Evolutionary conservation across 2,113 vertebrate species (phyloP).

Genomic region (Canis aureus): DNA sequence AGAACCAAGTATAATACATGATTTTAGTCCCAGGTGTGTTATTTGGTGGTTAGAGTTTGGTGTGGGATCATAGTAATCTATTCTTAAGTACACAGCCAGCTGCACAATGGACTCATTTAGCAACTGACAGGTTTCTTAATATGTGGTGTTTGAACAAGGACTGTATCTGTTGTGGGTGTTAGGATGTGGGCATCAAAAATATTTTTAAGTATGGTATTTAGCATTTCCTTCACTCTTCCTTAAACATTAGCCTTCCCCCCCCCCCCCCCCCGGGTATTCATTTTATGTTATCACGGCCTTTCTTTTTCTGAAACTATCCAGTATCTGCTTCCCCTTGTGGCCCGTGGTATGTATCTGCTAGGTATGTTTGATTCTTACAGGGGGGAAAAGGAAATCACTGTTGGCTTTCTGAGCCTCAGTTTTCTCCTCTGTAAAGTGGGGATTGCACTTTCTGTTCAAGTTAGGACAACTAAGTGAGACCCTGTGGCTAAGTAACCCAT

Average conservation of each 20-base stretch:
- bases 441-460: neutral
- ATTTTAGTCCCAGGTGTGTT: conserved; percentile 74
- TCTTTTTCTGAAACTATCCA: neutral
- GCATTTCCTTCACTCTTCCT: conserved; percentile 72
- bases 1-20: conserved; percentile 47
- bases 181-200: conserved; percentile 79
- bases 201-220: conserved; percentile 72
- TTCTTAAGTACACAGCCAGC: conserved; percentile 72
- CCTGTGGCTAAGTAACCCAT: neutral
- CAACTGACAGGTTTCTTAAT: conserved; percentile 80
- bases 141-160: conserved; percentile 79
- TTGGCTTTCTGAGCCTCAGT: conserved; percentile 31
- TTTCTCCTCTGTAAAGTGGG: conserved; percentile 31
- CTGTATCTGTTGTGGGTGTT: conserved; percentile 80
- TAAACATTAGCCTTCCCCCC: neutral
- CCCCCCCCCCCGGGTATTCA: neutral
- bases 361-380: neutral
- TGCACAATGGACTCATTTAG: conserved; percentile 76
- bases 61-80: conserved; percentile 78
- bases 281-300: neutral
- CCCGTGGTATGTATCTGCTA: neutral
- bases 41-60: conserved; percentile 80
- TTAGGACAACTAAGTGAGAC: neutral
- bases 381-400: neutral
- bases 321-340: neutral